Percentiles rank a stretch among this genome's conserved stretches.
phyloP scores from a whole-genome alignment of 2,113 vertebrate species.

The Platanista minor region DNA sequence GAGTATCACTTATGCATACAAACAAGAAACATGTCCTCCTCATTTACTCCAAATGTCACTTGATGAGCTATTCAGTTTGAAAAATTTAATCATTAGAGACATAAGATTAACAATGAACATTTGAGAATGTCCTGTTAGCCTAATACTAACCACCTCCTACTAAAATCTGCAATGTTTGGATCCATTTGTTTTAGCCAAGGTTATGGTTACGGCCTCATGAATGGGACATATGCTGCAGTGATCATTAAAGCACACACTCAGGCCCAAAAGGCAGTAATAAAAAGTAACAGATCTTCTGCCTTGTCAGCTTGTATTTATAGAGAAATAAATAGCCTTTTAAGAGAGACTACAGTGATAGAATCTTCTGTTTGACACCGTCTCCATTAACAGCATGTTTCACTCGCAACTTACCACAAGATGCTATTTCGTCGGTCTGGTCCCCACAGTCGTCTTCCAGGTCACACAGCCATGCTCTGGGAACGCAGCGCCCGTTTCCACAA shows the following conservation, averaged over 20 bases:
- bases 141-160: not conserved
- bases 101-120: not conserved
- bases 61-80: not conserved
- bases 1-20: not conserved
- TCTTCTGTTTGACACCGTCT: not conserved
- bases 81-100: not conserved
- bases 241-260: not conserved
- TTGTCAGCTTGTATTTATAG: not conserved
- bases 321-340: not conserved
- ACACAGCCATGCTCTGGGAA: slow-evolving; percentile 91
- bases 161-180: not conserved
- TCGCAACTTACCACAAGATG: slow-evolving; percentile 90
- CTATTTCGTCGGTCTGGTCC: slow-evolving; percentile 90
- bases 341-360: not conserved
- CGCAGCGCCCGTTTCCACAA: slow-evolving; percentile 93
- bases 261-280: not conserved
- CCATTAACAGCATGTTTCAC: not conserved
- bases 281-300: not conserved
- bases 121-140: not conserved
- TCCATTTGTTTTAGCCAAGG: not conserved
- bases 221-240: not conserved
- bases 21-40: not conserved
- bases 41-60: not conserved
- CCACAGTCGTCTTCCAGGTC: slow-evolving; percentile 96
- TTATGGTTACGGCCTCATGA: not conserved